A percentile compares a stretch with the other conserved stretches of the same genome.
phyloP scores from a whole-genome alignment of 2,888 invertebrate species.

The Cosmia pyralina region DNA sequence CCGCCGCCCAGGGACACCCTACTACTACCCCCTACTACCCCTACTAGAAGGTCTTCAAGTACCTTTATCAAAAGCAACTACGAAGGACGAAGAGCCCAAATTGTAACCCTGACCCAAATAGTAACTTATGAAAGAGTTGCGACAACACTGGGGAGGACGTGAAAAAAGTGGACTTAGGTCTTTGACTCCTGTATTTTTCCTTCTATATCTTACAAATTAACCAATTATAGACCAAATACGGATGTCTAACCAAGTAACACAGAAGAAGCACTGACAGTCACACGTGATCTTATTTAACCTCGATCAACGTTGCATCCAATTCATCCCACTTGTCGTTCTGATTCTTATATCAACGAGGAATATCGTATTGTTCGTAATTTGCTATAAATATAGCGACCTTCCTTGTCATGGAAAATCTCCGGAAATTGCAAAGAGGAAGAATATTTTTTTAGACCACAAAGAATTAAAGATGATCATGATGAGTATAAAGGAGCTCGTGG shows the following conservation, averaged over 20 bases:
- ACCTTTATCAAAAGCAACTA: too few species aligned
- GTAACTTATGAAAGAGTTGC: background rate
- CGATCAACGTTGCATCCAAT: conserved; percentile 43
- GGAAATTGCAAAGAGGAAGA: background rate
- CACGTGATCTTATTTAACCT: conserved; percentile 42
- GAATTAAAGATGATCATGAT: background rate
- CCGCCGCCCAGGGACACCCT: too few species aligned
- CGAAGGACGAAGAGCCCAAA: background rate
- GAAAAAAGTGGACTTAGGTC: too few species aligned
- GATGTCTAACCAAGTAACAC: background rate
- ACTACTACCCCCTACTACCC: too few species aligned
- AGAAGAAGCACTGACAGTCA: background rate
- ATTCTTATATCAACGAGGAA: conserved; percentile 20
- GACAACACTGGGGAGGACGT: too few species aligned
- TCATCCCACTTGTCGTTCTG: conserved; percentile 40
- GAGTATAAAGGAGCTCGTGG: too few species aligned
- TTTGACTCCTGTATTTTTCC: too few species aligned
- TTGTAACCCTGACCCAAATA: background rate
- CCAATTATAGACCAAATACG: background rate
- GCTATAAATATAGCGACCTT: conserved; percentile 36
- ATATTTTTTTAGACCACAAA: background rate
- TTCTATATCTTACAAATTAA: too few species aligned
- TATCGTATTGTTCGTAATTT: conserved; percentile 32
- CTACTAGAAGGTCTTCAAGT: too few species aligned
- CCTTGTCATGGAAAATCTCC: conserved; percentile 35